phyloP scores from a whole-genome alignment of 2,113 vertebrate species.

The Abramis brama region DNA sequence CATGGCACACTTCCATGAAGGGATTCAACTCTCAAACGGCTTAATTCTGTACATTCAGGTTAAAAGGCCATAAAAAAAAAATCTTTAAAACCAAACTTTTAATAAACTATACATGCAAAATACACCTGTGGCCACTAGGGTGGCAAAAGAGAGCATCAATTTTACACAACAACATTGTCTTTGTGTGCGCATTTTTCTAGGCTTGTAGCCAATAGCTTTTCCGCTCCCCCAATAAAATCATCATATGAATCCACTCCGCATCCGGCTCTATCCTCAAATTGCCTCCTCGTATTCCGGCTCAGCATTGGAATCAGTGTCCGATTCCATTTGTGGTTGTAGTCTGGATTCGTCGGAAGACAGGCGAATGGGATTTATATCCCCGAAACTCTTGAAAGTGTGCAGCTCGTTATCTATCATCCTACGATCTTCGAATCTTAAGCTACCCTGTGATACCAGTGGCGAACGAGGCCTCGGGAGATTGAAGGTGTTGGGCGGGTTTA shows the following conservation, averaged over 20 bases:
- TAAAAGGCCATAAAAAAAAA: background rate
- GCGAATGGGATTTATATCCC: constrained; percentile 68
- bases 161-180: background rate
- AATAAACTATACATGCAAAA: background rate
- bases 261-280: background rate
- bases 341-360: constrained; percentile 64
- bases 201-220: background rate
- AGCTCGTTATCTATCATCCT: constrained; percentile 79
- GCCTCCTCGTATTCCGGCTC: constrained; percentile 57
- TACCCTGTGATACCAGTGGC: constrained; percentile 69
- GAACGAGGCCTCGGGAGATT: constrained; percentile 80
- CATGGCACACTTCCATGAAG: background rate
- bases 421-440: constrained; percentile 71
- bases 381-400: constrained; percentile 80
- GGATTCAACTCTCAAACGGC: background rate
- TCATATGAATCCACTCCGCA: background rate
- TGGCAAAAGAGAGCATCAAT: background rate
- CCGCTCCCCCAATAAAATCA: background rate
- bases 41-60: constrained; percentile 10
- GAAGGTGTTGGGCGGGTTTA: constrained; percentile 74
- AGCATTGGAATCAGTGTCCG: background rate
- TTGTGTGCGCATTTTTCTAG: background rate
- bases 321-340: background rate
- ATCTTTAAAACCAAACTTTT: background rate
- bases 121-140: constrained; percentile 1